Conservation (phyloP, 2,113 vertebrate species). For the Oenanthe melanoleuca region DNA sequence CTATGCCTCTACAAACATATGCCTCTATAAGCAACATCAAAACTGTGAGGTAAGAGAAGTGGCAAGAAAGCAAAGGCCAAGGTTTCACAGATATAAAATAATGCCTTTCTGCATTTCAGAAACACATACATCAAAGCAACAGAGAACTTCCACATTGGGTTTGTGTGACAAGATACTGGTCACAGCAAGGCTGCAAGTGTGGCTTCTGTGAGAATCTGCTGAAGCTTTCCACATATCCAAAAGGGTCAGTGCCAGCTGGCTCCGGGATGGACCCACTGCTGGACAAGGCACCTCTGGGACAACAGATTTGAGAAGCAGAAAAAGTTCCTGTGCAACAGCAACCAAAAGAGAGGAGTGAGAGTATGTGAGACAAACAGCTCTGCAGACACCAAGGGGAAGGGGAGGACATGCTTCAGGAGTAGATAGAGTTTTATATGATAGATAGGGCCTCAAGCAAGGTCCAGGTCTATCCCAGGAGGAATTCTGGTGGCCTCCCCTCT, state of each 20-base stretch:
- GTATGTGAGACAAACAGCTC: background rate
- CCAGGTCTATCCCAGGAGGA: background rate
- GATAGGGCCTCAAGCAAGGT: background rate
- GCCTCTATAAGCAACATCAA: background rate
- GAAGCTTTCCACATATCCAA: background rate
- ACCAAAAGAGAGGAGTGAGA: background rate
- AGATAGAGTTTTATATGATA: background rate
- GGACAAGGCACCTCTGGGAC: background rate
- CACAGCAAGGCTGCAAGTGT: background rate
- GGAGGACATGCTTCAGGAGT: background rate
- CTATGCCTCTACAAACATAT: background rate
- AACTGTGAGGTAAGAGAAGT: background rate
- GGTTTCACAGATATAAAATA: background rate
- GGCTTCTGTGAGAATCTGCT: background rate
- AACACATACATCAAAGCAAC: fast-evolving
- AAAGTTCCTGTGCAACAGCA: background rate
- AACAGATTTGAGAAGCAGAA: background rate
- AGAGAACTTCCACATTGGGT: background rate
- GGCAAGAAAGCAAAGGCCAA: background rate
- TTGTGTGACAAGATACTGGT: background rate
- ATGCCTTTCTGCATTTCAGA: background rate
- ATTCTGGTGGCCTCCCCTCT: background rate
- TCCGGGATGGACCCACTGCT: background rate
- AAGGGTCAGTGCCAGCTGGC: background rate
- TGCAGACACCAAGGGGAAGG: background rate